A percentile compares a stretch with the other conserved stretches of the same genome.
These are phyloP conservation scores for Camponotus fellah DNA, from an alignment of 2,888 invertebrate species.

Conservation along the genomic window DNA sequence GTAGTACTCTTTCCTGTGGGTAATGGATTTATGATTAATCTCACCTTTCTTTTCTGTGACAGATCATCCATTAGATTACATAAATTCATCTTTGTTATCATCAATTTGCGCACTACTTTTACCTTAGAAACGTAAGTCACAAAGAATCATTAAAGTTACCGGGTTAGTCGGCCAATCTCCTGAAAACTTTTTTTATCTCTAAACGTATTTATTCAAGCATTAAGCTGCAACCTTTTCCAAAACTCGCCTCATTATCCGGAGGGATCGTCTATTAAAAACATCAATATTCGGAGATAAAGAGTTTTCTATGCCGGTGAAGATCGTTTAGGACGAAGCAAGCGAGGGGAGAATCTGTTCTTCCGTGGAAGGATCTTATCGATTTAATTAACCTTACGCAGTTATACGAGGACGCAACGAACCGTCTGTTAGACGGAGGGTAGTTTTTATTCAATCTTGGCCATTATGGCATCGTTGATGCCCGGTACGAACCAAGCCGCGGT, in stretches of 20 bases:
- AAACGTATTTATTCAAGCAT: constrained; percentile 49
- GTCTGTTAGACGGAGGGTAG: constrained; percentile 25
- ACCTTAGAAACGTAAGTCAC: not conserved
- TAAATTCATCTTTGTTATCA: constrained; percentile 44
- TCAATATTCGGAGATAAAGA: constrained; percentile 61
- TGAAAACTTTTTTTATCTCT: constrained; percentile 10
- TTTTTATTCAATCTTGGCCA: constrained; percentile 63
- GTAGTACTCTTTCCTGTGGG: constrained; percentile 11
- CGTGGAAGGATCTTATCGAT: constrained; percentile 70
- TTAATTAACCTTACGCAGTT: constrained; percentile 72
- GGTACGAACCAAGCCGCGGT: constrained; percentile 31
- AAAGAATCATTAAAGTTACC: constrained; percentile 10
- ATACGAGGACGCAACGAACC: constrained; percentile 50
- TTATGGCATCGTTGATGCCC: constrained; percentile 46
- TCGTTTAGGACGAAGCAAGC: constrained; percentile 37
- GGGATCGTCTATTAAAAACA: constrained; percentile 53
- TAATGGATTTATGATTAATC: constrained; percentile 47
- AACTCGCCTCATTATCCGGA: constrained; percentile 27
- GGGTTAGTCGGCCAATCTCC: not conserved
- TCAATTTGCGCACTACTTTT: constrained; percentile 10
- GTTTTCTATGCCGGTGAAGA: constrained; percentile 40
- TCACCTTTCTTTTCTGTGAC: constrained; percentile 28
- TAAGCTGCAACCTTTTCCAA: constrained; percentile 17
- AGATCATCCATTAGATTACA: constrained; percentile 39
- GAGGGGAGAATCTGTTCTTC: constrained; percentile 57